Evolutionary conservation across 2,888 invertebrate species (phyloP).

Genomic region (Ophraella communa): DNA sequence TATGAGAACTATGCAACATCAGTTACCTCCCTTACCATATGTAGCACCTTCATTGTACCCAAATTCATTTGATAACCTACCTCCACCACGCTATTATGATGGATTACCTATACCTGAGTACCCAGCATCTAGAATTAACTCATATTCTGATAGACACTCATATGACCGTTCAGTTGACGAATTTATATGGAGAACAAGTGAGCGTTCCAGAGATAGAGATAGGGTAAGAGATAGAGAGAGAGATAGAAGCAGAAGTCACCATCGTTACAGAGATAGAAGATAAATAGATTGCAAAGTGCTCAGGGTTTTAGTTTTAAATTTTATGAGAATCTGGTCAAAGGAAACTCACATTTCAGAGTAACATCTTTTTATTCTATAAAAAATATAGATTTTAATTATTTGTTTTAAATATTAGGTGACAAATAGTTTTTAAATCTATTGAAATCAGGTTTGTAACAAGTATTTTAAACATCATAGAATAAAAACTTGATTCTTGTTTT

Average conservation of each 20-base stretch:
- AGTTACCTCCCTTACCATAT: conserved; percentile 84
- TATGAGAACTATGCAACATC: conserved; percentile 87
- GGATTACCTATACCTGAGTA: conserved; percentile 81
- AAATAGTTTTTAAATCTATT: too few relatives aligned
- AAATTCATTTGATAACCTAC: conserved; percentile 34
- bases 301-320: neutral
- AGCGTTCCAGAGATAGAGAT: conserved; percentile 54
- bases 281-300: conserved; percentile 33
- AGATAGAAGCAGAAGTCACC: conserved; percentile 54
- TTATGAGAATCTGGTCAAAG: neutral
- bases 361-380: neutral
- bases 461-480: too few relatives aligned
- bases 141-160: conserved; percentile 67
- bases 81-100: conserved; percentile 81
- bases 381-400: neutral
- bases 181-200: conserved; percentile 81
- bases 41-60: conserved; percentile 68
- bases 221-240: conserved; percentile 43
- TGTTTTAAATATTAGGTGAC: neutral
- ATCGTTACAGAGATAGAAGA: conserved; percentile 62
- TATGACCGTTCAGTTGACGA: conserved; percentile 91
- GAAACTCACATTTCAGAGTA: neutral
- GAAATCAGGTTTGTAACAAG: too few relatives aligned
- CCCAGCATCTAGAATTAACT: conserved; percentile 64
- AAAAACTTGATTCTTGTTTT: too few relatives aligned